A percentile compares a stretch with the other conserved stretches of the same genome.
Evolutionary conservation across 2,113 vertebrate species (phyloP).

Genomic region (Labrus mixtus): DNA sequence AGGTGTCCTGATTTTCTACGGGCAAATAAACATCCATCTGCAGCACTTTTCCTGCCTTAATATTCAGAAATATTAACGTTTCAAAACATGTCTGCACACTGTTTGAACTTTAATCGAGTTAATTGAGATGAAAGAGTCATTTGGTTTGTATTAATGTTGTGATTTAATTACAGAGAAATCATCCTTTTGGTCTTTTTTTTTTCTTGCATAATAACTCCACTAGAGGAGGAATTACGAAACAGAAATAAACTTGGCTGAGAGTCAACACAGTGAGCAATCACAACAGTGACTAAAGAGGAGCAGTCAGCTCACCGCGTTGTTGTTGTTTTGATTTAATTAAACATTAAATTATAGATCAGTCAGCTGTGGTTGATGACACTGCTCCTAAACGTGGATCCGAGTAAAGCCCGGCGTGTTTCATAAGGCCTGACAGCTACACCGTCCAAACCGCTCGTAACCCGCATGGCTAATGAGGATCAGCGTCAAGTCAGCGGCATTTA

Average conservation of each 20-base stretch:
- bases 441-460: slow-evolving; percentile 12
- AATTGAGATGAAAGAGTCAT: neutral
- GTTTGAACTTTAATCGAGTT: neutral
- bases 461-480: slow-evolving; percentile 50
- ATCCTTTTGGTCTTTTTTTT: neutral
- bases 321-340: neutral
- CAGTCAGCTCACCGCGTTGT: rapidly evolving
- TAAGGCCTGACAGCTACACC: slow-evolving; percentile 54
- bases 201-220: slow-evolving; percentile 53
- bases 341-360: rapidly evolving
- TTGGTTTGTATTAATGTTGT: neutral
- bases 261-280: neutral
- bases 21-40: too few relatives aligned
- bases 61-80: too few relatives aligned
- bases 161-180: neutral
- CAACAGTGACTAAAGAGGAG: neutral
- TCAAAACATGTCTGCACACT: neutral
- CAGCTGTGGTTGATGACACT: neutral
- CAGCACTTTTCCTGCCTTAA: too few relatives aligned
- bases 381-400: neutral
- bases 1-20: too few relatives aligned
- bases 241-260: slow-evolving; percentile 56
- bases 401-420: slow-evolving; percentile 30
- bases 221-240: slow-evolving; percentile 56
- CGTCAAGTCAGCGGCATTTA: neutral